phyloP scores from a whole-genome alignment of 2,797 vertebrate genomes.

The Intellagama lesueurii region DNA sequence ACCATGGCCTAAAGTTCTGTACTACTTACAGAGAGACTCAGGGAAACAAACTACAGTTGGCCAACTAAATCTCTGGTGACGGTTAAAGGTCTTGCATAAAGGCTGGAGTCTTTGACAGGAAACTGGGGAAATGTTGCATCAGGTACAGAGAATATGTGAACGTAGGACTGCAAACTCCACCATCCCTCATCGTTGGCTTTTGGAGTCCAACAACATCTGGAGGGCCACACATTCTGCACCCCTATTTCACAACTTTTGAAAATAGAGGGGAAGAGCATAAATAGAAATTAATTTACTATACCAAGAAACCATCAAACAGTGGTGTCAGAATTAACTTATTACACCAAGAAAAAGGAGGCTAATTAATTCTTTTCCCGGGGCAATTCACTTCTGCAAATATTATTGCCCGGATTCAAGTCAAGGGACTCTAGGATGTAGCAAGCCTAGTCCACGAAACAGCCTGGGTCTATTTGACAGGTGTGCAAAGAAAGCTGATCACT shows the following conservation, averaged over 20 bases:
- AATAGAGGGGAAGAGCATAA: neutral
- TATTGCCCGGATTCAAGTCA: constrained; percentile 53
- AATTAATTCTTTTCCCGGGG: constrained; percentile 54
- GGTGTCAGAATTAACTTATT: constrained; percentile 54
- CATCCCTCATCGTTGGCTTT: neutral
- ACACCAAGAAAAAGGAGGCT: constrained; percentile 36
- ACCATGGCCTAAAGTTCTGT: too few species aligned
- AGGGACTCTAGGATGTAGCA: constrained; percentile 33
- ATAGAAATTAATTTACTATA: constrained; percentile 57
- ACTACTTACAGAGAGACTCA: neutral
- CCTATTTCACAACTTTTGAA: neutral
- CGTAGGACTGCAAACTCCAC: neutral
- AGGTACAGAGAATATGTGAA: neutral
- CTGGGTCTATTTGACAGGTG: constrained; percentile 62
- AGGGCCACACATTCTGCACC: neutral
- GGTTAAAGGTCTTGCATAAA: constrained; percentile 41
- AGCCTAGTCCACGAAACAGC: constrained; percentile 39
- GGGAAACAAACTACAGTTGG: neutral
- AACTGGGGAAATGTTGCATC: constrained; percentile 40
- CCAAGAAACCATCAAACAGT: constrained; percentile 11
- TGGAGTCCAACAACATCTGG: neutral
- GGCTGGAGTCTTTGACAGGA: constrained; percentile 42
- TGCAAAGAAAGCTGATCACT: constrained; percentile 65
- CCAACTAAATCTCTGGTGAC: neutral
- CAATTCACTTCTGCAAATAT: constrained; percentile 62